phyloP scores from a whole-genome alignment of 2,888 invertebrate species.

The Eupithecia tripunctaria region DNA sequence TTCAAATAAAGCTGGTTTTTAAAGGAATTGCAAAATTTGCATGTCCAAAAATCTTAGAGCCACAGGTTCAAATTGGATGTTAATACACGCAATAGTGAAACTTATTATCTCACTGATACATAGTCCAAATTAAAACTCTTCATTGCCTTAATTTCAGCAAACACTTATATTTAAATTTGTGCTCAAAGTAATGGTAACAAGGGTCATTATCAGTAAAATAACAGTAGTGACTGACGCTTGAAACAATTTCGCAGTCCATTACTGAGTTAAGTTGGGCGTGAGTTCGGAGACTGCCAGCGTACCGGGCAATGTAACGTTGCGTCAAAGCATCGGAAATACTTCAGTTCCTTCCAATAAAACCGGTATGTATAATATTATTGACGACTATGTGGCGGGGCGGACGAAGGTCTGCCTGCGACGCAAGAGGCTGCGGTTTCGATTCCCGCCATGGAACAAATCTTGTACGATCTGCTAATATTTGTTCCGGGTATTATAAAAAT shows the following conservation, averaged over 20 bases:
- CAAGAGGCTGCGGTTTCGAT: too few species aligned
- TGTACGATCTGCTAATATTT: too few species aligned
- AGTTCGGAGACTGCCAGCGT: slow-evolving; percentile 31
- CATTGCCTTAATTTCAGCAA: background rate
- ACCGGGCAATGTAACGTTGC: slow-evolving; percentile 34
- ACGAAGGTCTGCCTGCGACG: too few species aligned
- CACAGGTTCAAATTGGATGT: background rate
- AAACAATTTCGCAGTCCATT: slow-evolving; percentile 44
- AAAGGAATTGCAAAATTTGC: background rate
- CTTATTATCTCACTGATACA: background rate
- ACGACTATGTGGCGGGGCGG: too few species aligned
- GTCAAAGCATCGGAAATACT: slow-evolving; percentile 32
- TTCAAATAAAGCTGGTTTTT: background rate
- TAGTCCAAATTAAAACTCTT: background rate
- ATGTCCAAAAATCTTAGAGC: background rate
- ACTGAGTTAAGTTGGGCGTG: slow-evolving; percentile 35
- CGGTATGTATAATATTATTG: too few species aligned
- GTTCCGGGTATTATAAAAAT: too few species aligned
- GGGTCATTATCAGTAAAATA: background rate
- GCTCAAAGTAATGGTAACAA: background rate
- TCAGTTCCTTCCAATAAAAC: background rate
- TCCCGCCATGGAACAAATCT: too few species aligned
- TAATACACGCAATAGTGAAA: background rate
- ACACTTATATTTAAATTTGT: background rate
- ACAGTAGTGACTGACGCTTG: slow-evolving; percentile 20